phyloP scores from a whole-genome alignment of 2,888 invertebrate genomes.

The Hoplodrina ambigua region DNA sequence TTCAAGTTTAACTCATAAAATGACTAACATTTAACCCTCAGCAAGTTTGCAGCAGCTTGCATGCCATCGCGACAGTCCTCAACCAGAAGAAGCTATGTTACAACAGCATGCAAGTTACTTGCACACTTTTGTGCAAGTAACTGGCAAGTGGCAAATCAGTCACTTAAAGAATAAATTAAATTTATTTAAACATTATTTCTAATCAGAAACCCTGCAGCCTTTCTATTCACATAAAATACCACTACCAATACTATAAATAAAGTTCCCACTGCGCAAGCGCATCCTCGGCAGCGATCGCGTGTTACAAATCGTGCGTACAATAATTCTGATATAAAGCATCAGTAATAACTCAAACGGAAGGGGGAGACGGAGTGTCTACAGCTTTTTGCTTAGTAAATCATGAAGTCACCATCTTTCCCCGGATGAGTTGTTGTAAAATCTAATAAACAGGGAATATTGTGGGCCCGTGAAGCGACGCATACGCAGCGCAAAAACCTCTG shows the following conservation, averaged over 20 bases:
- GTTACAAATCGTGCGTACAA: slow-evolving; percentile 42
- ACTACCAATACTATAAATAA: slow-evolving; percentile 40
- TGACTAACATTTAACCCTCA: no score
- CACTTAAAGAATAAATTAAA: no score
- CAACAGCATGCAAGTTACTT: no score
- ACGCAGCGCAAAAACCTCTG: slow-evolving; percentile 42
- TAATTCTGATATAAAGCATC: slow-evolving; percentile 43
- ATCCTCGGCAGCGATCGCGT: slow-evolving; percentile 48
- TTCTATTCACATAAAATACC: background rate
- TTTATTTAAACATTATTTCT: no score
- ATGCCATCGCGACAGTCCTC: no score
- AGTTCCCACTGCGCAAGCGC: slow-evolving; percentile 16
- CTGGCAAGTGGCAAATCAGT: no score
- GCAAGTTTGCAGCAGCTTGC: no score
- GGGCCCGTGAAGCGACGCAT: slow-evolving; percentile 34
- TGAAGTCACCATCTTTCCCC: slow-evolving; percentile 55
- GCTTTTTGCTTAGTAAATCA: slow-evolving; percentile 60
- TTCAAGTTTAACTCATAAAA: no score
- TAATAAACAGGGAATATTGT: slow-evolving; percentile 65
- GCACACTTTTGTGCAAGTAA: no score
- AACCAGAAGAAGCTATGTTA: no score
- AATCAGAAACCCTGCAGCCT: background rate
- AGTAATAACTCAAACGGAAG: slow-evolving; percentile 42
- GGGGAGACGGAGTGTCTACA: slow-evolving; percentile 52
- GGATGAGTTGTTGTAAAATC: slow-evolving; percentile 64